Evolutionary conservation across 2,113 vertebrate genomes (phyloP).

Genomic region (Phrynosoma platyrhinos): DNA sequence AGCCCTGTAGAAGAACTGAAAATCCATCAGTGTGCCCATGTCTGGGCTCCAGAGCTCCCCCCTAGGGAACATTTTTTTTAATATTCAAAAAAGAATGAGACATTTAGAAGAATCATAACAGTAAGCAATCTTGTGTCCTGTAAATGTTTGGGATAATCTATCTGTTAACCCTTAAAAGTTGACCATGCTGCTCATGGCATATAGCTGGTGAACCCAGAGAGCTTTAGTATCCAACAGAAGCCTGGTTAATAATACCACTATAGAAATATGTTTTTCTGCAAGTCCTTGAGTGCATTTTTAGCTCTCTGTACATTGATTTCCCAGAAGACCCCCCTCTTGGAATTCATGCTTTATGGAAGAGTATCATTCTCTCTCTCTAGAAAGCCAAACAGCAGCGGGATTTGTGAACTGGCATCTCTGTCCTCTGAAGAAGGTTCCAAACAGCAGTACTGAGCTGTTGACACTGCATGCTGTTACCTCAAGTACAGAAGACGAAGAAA

Average conservation of each 20-base stretch:
- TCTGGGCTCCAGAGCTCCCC: too few relatives aligned
- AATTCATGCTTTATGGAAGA: constrained; percentile 1
- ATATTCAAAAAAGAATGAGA: background rate
- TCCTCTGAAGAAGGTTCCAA: constrained; percentile 10
- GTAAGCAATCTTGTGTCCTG: background rate
- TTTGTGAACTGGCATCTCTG: constrained; percentile 21
- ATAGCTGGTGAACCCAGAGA: background rate
- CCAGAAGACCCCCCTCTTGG: background rate
- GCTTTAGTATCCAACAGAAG: background rate
- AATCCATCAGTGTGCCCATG: too few relatives aligned
- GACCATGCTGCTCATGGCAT: background rate
- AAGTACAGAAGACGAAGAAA: constrained; percentile 2
- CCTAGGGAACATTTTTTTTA: too few relatives aligned
- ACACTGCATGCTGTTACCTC: constrained; percentile 22
- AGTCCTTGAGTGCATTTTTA: background rate
- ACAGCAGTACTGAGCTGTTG: background rate
- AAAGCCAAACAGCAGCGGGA: background rate
- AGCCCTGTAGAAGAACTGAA: background rate
- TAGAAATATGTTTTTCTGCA: background rate
- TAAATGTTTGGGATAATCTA: too few relatives aligned
- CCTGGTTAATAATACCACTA: background rate
- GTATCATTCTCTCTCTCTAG: constrained; percentile 5
- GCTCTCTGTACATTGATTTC: background rate
- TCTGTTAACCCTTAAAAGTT: background rate
- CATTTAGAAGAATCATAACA: background rate